Conservation (phyloP, 2,113 vertebrate species). For the Suricata suricatta region DNA sequence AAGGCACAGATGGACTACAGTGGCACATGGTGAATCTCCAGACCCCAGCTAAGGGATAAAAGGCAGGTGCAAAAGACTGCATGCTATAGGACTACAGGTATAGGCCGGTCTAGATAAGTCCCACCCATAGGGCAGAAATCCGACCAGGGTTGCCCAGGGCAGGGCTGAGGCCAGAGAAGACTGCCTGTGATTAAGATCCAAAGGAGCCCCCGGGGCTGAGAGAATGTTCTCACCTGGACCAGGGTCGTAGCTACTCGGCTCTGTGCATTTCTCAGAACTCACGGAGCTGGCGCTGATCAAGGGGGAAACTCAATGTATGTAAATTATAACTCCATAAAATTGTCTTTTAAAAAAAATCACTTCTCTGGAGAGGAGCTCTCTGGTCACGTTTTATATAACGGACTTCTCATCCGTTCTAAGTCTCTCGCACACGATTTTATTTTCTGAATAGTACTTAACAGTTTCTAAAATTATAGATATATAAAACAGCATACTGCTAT, state of each 20-base stretch:
- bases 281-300: neutral
- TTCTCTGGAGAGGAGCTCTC: neutral
- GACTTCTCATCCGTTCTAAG: neutral
- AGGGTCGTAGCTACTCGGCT: too few relatives aligned
- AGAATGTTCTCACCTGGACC: neutral
- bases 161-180: neutral
- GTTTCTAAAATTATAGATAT: neutral
- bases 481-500: neutral
- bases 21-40: accelerated
- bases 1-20: neutral
- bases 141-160: too few relatives aligned
- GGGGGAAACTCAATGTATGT: neutral
- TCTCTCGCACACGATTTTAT: neutral
- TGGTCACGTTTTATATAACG: neutral
- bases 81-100: accelerated
- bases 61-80: too few relatives aligned
- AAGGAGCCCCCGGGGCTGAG: neutral
- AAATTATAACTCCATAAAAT: neutral
- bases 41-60: accelerated
- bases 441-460: neutral
- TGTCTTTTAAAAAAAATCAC: neutral
- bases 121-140: accelerated
- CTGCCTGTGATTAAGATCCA: neutral
- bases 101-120: neutral
- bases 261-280: neutral